Base-by-base conservation (phyloP, 2,888 invertebrate species). In the Spialia ferax region DNA sequence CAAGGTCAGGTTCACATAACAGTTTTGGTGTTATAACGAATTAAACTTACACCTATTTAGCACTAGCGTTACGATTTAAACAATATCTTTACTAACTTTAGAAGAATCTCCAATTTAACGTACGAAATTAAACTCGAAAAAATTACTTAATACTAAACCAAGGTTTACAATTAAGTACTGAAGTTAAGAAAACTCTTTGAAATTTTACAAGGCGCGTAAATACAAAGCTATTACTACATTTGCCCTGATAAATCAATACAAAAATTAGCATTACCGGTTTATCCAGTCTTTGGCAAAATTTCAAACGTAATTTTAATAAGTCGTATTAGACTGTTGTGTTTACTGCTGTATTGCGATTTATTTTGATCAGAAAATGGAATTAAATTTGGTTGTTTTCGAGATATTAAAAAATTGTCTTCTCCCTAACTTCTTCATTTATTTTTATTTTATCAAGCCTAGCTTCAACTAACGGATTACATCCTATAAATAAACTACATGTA, bases 401-500 rank as follows among this genome's bases (percentile, higher is more conserved):
- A 26, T n/a, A 29, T 8, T 32, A 26, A 1, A 48, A 22, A 18
- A 20, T 22, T 22, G 1, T 50, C 11, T 6, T n/a, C n/a, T 26
- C 13, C 29, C 29, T 20, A 26, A 63, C 10, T 64, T 69, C 56
- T 72, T 72, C 72, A 70, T 71, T 67, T 68, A 68, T 70, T 71
- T 74, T 69, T 71, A 64, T 69, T 72, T 70, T 68, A 74, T 76
- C 74, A 81, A 80, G 77, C 79, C 89, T 90, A 91, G 87, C 87
- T 79, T 80, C 77, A 73, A 82, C 86, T 87, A 88, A 75, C 79
- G 88, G 89, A 91, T 91, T 84, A 79, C 67, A 91, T 93, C 89
- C 89, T 82, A 81, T 86, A 87, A 83, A 79, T 82, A 85, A 69
- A 59, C 54, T 65, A 69, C 65, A 70, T 69, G 69, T 78, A 82